These are phyloP conservation scores for Gopherus evgoodei DNA, from an alignment of 2,113 vertebrate genomes.

Conservation along the genomic window DNA sequence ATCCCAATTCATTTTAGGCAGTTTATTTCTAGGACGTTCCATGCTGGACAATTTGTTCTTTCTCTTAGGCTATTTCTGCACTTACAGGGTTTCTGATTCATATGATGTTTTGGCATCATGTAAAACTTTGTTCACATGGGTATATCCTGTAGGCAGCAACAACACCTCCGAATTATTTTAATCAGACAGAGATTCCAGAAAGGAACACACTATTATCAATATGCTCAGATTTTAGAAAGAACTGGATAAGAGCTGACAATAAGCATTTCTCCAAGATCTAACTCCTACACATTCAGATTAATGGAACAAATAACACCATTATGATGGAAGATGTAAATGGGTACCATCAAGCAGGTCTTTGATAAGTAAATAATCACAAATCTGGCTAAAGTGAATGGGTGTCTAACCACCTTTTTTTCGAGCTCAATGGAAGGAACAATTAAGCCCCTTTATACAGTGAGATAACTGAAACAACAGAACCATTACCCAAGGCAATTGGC, in stretches of 20 bases:
- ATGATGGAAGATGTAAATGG: not conserved
- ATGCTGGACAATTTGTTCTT: not conserved
- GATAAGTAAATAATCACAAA: not conserved
- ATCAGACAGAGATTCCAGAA: conserved; percentile 19
- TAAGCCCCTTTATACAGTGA: not conserved
- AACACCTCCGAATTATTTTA: conserved; percentile 14
- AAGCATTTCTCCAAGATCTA: conserved; percentile 33
- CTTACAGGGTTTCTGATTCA: not conserved
- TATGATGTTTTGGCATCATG: not conserved
- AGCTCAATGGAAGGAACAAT: not conserved
- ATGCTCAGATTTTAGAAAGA: conserved; percentile 26
- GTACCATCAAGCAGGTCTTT: not conserved
- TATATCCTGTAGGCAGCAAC: not conserved
- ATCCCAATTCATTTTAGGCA: conserved; percentile 30
- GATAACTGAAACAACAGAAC: not conserved
- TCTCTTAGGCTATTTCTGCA: not conserved
- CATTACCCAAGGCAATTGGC: fast-evolving
- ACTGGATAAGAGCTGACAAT: not conserved
- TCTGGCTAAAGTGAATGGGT: conserved; percentile 2
- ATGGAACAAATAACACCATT: not conserved
- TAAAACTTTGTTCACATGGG: not conserved
- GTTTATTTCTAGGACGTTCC: conserved; percentile 24
- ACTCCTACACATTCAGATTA: not conserved
- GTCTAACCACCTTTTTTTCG: not conserved
- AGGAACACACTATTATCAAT: conserved; percentile 32